phyloP scores from a whole-genome alignment of 1,140 invertebrate species.

The Euglossa dilemma region DNA sequence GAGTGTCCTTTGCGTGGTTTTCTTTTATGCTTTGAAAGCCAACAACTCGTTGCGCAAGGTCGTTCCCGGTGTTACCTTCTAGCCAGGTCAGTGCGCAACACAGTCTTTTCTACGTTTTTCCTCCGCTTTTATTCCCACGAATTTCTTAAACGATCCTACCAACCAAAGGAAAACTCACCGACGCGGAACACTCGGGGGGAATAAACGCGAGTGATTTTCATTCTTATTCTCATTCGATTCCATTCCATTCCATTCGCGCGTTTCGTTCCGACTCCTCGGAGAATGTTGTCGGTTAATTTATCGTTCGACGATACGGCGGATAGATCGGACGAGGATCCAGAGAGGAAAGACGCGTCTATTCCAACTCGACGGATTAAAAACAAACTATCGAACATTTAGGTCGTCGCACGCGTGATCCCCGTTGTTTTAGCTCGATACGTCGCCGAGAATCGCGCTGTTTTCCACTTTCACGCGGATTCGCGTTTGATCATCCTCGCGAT shows the following conservation, averaged over 20 bases:
- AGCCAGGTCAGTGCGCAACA: neutral
- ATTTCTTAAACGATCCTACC: neutral
- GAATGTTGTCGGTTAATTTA: no score
- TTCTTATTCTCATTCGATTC: neutral
- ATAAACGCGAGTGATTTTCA: neutral
- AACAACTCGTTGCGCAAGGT: slow-evolving; percentile 27
- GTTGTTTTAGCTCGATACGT: slow-evolving; percentile 46
- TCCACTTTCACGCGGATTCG: neutral
- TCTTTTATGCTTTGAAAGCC: slow-evolving; percentile 1
- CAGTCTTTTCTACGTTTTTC: neutral
- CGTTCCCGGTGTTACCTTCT: neutral
- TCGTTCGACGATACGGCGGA: no score
- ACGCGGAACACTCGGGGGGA: neutral
- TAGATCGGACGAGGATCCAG: no score
- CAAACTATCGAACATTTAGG: slow-evolving; percentile 51
- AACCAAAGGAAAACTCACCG: neutral
- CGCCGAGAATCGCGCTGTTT: neutral
- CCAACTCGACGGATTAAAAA: slow-evolving; percentile 56
- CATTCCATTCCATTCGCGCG: no score
- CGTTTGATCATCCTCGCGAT: no score
- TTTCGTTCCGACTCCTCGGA: no score
- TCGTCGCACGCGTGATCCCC: slow-evolving; percentile 26
- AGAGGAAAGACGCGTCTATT: neutral
- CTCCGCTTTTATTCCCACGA: neutral
- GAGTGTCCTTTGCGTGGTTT: neutral